Percentiles rank a stretch among this genome's conserved stretches.
Evolutionary conservation across 1,140 invertebrate genomes (phyloP).

Genomic region (Tetragnatha versicolor): DNA sequence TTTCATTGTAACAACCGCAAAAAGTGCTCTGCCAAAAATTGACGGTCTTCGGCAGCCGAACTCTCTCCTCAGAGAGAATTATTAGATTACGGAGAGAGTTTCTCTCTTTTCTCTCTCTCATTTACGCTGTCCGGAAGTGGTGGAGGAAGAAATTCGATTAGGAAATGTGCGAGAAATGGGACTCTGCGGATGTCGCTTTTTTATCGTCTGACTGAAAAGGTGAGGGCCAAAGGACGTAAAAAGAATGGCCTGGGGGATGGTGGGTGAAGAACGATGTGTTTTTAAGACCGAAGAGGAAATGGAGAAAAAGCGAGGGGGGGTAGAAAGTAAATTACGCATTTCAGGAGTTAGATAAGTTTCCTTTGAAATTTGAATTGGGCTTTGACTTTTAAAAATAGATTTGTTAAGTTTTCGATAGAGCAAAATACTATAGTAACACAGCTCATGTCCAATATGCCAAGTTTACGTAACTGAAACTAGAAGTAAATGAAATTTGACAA

Average conservation of each 20-base stretch:
- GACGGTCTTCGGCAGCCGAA: slow-evolving; percentile 21
- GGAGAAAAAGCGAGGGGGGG: not conserved
- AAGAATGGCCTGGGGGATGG: no score
- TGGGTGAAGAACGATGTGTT: not conserved
- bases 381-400: no score
- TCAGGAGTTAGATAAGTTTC: no score
- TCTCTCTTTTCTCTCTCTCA: slow-evolving; percentile 10
- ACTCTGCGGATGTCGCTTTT: not conserved
- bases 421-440: no score
- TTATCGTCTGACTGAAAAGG: not conserved
- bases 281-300: not conserved
- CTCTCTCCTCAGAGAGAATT: slow-evolving; percentile 16
- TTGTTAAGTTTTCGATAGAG: no score
- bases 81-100: slow-evolving; percentile 24
- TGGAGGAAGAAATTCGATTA: slow-evolving; percentile 30
- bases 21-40: not conserved
- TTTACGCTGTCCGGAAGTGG: slow-evolving; percentile 16
- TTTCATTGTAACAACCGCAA: not conserved
- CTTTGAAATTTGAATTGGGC: no score
- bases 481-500: no score
- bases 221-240: not conserved
- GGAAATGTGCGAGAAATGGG: not conserved
- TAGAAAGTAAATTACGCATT: not conserved
- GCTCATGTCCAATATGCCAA: no score
- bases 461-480: no score